Base-by-base conservation (phyloP, 2,113 vertebrate species). In the Uropsilus gracilis region DNA sequence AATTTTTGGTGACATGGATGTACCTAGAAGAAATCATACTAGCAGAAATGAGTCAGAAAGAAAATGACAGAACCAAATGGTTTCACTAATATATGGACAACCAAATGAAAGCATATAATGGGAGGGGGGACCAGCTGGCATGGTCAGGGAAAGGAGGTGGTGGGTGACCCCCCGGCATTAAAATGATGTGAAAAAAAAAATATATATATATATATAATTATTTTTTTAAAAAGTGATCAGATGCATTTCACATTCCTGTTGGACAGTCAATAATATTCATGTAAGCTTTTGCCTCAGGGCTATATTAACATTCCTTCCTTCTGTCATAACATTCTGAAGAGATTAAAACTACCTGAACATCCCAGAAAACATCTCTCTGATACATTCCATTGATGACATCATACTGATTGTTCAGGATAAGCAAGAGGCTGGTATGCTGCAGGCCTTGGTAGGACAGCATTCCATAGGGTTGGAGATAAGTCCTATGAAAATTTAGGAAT, bases 261-360 rank as follows among this genome's bases (percentile, higher is more conserved):
- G 53, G 13, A 82, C 17, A 89, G 77, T 72, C n/a, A 63, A 63
- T 14, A 59, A 64, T 53, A 76, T 84, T 63, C 32, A 61, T n/a
- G 86, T 66, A 86, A 63, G 68, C 24, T 73, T 95, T 86, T 94
- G 30, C 57, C 34, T 95, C 3, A 28, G 55, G 73, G 34, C 20
- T 86, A 30, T 39, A 61, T 89, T 81, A 81, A 94, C 37, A 92
- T 10, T 81, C 30, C 14, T 90, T 3, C n/a, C 32, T 22, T 89
- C 37, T 86, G 77, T 71, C 34, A 64, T 59, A 90, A 75, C 69
- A 39, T 26, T 68, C 55, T 73, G 30, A 86, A 78, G 48, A 81
- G 28, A 66, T 59, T 7, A 61, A 12, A 53, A 53, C 44, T 64
- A 12, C n/a, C 73, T 81, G 73, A n/a, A 72, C 5, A 82, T 30